A percentile compares a stretch with the other conserved stretches of the same genome.
phyloP scores from a whole-genome alignment of 2,113 vertebrate species.

The Corythoichthys haematopterus region DNA sequence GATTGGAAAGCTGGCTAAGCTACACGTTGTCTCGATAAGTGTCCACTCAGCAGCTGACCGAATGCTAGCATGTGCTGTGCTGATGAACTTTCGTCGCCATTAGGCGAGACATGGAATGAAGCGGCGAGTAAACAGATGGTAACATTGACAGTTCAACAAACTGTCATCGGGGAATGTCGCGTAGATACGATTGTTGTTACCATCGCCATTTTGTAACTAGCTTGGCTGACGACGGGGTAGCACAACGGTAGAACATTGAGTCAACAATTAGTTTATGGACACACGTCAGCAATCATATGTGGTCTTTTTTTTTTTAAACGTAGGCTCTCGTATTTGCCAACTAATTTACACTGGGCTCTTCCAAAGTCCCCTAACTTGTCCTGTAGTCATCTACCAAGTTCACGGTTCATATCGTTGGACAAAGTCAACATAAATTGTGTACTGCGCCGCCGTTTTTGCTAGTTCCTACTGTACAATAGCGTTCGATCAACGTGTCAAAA shows the following conservation, averaged over 20 bases:
- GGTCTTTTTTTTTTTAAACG: neutral
- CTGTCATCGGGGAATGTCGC: constrained; percentile 66
- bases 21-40: constrained; percentile 21
- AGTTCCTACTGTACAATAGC: constrained; percentile 18
- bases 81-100: neutral
- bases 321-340: neutral
- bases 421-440: constrained; percentile 35
- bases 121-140: constrained; percentile 5
- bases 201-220: constrained; percentile 75
- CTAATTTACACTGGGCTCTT: neutral
- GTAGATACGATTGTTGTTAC: constrained; percentile 69
- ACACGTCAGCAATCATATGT: neutral
- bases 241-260: constrained; percentile 29
- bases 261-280: constrained; percentile 20
- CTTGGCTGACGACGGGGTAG: constrained; percentile 48
- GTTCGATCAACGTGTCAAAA: neutral
- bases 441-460: constrained; percentile 50
- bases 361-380: neutral
- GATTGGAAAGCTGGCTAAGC: constrained; percentile 46
- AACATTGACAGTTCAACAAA: constrained; percentile 29
- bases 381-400: no score
- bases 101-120: neutral
- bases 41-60: constrained; percentile 23
- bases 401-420: neutral
- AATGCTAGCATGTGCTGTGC: neutral